Conservation (phyloP, 2,888 invertebrate genomes). For the Eutolmus rufibarbis region DNA sequence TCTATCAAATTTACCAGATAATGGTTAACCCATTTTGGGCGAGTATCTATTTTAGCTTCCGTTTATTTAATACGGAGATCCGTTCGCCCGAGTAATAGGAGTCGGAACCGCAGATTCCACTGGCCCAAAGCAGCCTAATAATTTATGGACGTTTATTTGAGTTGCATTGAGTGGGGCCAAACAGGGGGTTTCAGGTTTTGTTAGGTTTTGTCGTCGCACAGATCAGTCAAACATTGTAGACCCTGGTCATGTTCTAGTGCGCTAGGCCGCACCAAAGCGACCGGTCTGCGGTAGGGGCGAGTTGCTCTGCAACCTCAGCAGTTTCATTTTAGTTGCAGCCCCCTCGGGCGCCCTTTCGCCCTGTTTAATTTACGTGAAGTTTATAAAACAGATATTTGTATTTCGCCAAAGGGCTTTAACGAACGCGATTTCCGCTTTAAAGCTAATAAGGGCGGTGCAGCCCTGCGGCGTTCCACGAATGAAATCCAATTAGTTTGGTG, state of each 20-base stretch:
- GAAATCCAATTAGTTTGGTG: neutral
- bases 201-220: neutral
- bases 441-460: neutral
- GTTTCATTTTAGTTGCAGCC: neutral
- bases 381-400: neutral
- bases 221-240: constrained; percentile 29
- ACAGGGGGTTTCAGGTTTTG: constrained; percentile 12
- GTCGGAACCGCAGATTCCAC: constrained; percentile 4
- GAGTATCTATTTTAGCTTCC: constrained; percentile 34
- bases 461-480: neutral
- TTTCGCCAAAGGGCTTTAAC: neutral
- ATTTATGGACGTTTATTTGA: constrained; percentile 36
- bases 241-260: neutral
- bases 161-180: constrained; percentile 12
- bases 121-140: constrained; percentile 11
- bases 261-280: neutral
- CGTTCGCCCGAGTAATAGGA: constrained; percentile 27
- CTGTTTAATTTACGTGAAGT: constrained; percentile 1
- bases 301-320: neutral
- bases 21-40: constrained; percentile 23
- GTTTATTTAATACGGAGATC: constrained; percentile 34
- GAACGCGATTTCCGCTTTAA: neutral
- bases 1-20: constrained; percentile 36
- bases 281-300: neutral
- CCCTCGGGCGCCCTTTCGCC: neutral